Base-by-base conservation (phyloP, 2,888 invertebrate species). In the Noctua fimbriata region DNA sequence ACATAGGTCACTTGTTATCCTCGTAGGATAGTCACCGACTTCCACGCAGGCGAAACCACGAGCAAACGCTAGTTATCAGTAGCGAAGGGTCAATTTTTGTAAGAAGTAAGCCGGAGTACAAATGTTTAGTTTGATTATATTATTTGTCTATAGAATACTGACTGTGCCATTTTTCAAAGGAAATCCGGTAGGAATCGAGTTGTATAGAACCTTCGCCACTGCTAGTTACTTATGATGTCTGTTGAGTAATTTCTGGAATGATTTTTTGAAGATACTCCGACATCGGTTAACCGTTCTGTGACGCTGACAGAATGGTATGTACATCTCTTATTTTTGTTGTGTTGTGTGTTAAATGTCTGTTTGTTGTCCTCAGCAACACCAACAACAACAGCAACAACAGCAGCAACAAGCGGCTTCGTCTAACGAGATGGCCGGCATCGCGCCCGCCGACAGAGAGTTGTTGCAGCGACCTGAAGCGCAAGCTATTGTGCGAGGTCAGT, bases 401-500 rank as follows among this genome's bases (percentile, higher is more conserved):
- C 94, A 93, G 66, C 96, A 90, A 92, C 96, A 93, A 65, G 73
- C 92, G 89, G 67, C 92, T 86, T 83, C 92, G 88, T 85, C 87
- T 84, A 81, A 89, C 49, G 89, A 91, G 78, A 91, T 92, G 93
- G 89, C 94, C 95, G 90, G 94, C 97, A 67, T 88, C 71, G 60
- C 85, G 18, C 82, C 88, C 3, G 89, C 89, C 1, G 97, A 98
- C 89, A 95, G 98, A 71, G 98, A 98, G 84, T 94, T 98, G 86
- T 93, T 98, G 80, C 98, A 98, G 93, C 94, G 98, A 85, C 98
- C 98, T 0, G 98, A 98, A 92, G 98, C 98, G 24, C 98, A 98
- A 93, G 98, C 98, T 71, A 98, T 98, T 81, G 97, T 98, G 88
- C 98, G 98, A 94, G 98, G 98, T 98, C 69, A 82, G 87, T 82